These are phyloP conservation scores for Catocala nupta DNA, from an alignment of 2,888 invertebrate genomes.

Conservation along the genomic window DNA sequence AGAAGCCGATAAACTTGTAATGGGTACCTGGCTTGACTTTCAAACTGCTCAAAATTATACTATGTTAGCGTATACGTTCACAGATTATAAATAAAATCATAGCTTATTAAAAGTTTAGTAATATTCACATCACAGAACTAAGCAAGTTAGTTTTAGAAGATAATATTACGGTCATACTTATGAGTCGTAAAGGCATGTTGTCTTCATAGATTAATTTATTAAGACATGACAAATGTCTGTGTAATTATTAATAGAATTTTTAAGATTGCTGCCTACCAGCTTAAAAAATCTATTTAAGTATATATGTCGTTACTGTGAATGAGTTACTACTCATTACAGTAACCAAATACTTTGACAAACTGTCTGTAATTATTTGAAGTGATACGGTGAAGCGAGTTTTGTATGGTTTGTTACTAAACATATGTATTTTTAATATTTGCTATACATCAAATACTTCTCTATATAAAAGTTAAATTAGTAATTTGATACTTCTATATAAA, in stretches of 20 bases:
- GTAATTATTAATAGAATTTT: neutral
- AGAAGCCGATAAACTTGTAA: conserved; percentile 17
- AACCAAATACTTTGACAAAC: too few relatives aligned
- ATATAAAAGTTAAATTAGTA: too few relatives aligned
- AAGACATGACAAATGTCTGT: neutral
- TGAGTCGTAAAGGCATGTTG: conserved; percentile 8
- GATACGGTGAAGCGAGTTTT: too few relatives aligned
- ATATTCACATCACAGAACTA: conserved; percentile 9
- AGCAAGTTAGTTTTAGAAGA: conserved; percentile 7
- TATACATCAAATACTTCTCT: too few relatives aligned
- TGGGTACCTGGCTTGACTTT: conserved; percentile 16
- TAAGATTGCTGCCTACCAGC: too few relatives aligned
- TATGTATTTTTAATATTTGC: too few relatives aligned
- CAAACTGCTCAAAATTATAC: conserved; percentile 9
- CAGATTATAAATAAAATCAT: conserved; percentile 14
- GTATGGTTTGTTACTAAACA: too few relatives aligned
- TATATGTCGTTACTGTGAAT: too few relatives aligned
- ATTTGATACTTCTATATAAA: too few relatives aligned
- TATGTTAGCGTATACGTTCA: neutral
- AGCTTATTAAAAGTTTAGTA: conserved; percentile 18
- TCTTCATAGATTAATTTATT: neutral
- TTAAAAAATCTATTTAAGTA: too few relatives aligned
- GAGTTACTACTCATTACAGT: too few relatives aligned
- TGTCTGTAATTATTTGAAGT: too few relatives aligned
- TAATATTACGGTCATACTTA: conserved; percentile 6